These are phyloP conservation scores for Halocynthia aurantium DNA, from an alignment of 23 tunicate genomes.

Conservation along the genomic window DNA sequence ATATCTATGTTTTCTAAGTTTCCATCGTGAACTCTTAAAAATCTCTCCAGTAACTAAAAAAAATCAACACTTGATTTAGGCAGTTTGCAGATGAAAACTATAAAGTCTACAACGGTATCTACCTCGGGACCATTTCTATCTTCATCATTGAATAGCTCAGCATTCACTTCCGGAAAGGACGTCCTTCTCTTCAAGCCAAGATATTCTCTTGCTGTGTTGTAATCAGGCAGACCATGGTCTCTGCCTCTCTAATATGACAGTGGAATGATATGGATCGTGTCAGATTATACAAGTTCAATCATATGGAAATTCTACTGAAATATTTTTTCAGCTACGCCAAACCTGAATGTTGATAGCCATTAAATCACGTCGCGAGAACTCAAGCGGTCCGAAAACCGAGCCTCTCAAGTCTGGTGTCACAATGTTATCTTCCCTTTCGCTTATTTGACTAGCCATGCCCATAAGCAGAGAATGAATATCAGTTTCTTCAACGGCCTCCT, in stretches of 20 bases:
- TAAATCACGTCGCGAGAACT: slow-evolving; percentile 68
- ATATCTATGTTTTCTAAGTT: slow-evolving; percentile 45
- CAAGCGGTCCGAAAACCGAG: slow-evolving; percentile 53
- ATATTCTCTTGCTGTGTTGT: slow-evolving; percentile 65
- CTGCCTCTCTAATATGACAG: slow-evolving; percentile 49
- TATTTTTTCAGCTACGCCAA: background rate
- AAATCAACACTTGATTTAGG: too few relatives aligned
- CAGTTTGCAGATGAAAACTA: too few relatives aligned
- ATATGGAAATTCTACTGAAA: too few relatives aligned
- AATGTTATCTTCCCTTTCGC: slow-evolving; percentile 78
- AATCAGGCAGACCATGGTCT: slow-evolving; percentile 91
- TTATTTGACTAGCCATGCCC: slow-evolving; percentile 92
- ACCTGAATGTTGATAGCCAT: slow-evolving; percentile 92
- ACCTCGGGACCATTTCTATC: slow-evolving; percentile 19
- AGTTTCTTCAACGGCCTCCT: slow-evolving; percentile 66
- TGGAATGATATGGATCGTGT: background rate
- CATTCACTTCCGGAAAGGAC: slow-evolving; percentile 47
- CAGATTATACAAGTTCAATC: too few relatives aligned
- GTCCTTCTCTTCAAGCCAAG: slow-evolving; percentile 24
- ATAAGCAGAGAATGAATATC: slow-evolving; percentile 54
- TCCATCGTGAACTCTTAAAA: slow-evolving; percentile 26
- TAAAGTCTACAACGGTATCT: background rate
- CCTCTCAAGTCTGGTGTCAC: slow-evolving; percentile 75
- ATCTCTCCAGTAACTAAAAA: slow-evolving; percentile 30
- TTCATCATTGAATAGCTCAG: slow-evolving; percentile 23